These are phyloP conservation scores for Odontomachus brunneus DNA, from an alignment of 1,140 invertebrate genomes.

Conservation along the genomic window DNA sequence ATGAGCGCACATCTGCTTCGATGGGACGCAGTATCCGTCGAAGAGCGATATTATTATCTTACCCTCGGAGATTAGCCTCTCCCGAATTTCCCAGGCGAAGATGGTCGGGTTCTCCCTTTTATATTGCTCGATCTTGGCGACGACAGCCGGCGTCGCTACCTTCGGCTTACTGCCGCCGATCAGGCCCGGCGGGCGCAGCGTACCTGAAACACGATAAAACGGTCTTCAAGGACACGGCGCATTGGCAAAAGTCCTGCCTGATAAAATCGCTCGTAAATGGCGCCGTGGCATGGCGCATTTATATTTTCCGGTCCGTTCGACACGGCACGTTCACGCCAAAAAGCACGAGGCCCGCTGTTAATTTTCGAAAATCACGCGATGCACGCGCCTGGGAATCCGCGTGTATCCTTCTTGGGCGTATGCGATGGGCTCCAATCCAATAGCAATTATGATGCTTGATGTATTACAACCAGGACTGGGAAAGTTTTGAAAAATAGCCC, in stretches of 20 bases:
- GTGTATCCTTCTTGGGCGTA: conserved; percentile 20
- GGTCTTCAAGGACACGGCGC: conserved; percentile 64
- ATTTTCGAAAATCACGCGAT: conserved; percentile 70
- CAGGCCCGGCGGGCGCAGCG: conserved; percentile 96
- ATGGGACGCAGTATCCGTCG: too few relatives aligned
- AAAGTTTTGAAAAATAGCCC: too few relatives aligned
- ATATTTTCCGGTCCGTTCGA: conserved; percentile 32
- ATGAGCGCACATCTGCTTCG: background rate
- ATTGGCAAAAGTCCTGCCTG: conserved; percentile 45
- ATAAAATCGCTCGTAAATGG: conserved; percentile 67
- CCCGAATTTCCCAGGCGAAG: conserved; percentile 98
- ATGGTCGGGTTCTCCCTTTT: conserved; percentile 99
- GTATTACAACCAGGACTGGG: background rate
- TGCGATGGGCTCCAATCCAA: conserved; percentile 5
- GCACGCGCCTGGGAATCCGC: conserved; percentile 27
- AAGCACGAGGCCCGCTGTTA: conserved; percentile 31
- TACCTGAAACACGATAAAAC: conserved; percentile 89
- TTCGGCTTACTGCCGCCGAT: conserved; percentile 99
- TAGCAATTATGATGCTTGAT: conserved; percentile 26
- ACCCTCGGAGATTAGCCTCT: conserved; percentile 97
- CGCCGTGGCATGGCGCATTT: conserved; percentile 49
- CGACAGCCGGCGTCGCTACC: conserved; percentile 98
- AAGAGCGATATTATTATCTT: conserved; percentile 81
- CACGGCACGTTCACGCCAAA: conserved; percentile 27
- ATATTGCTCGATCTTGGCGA: conserved; percentile 98